Evolutionary conservation across 2,113 vertebrate genomes (phyloP), one percentile per base, ranked within the genome.

Genomic region (Peromyscus leucopus): DNA sequence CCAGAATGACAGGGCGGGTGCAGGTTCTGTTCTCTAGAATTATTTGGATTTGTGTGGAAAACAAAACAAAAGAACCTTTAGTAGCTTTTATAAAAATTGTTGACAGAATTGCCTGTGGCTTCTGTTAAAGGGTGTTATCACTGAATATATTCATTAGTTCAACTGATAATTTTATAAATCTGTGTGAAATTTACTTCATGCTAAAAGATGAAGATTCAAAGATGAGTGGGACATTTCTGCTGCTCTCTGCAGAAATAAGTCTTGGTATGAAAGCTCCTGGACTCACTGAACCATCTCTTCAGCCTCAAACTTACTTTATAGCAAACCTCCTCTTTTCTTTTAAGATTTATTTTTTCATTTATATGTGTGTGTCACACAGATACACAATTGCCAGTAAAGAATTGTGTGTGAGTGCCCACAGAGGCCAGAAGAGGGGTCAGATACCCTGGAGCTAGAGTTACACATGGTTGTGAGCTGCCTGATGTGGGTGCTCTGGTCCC

Each of bases 11-110:
- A 78, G 75, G 42, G 13, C 75, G 51, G 55, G 36, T 83, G 17
- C 21, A 61, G 82, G 39, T 28, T 84, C 57, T 57, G 24, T 5
- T 83, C 11, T 84, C 57, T 61, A 83, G 36, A 63, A 59, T 94
- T 96, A 80, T 95, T 95, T 96, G 88, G 1, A 0, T 82, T 95
- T 97, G 22, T 55, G 11, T 1, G 84, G 84, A 96, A 85, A 87
- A 79, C 89, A 89, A 93, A 96, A 86, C 57, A 83, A 79, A 95
- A 86, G 90, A 96, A 90, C 42, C 31, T 39, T 78, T 36, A 48
- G 21, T 36, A 46, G 12, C 96, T 85, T 92, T 94, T 74, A 88
- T 95, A 94, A 96, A 96, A 95, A 95, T 76, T 79, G 72, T 28
- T 92, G 75, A 82, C 2, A 95, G 21, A 96, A 80, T 93, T 96